Base-by-base conservation (phyloP, 2,113 vertebrate species). In the Abramis brama region DNA sequence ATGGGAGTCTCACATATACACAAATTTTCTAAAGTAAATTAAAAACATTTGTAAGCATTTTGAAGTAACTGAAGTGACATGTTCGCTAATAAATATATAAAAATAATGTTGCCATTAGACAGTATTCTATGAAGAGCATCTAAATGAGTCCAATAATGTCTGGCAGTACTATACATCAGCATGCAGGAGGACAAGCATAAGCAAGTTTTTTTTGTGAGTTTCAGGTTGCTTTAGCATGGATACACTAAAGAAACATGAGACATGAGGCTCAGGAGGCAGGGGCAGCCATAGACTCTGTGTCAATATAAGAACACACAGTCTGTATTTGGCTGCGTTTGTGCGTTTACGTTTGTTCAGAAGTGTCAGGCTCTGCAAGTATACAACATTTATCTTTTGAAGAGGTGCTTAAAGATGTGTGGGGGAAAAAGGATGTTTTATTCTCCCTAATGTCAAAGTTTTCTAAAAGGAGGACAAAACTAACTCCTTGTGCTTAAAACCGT, bases 211-310 rank as follows among this genome's bases (percentile, higher is more conserved):
- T 57, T 57, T 57, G 55, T 7, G 52, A 55, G 52, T 57, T 57
- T 57, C 2, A 3, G 19, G 55, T 57, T 57, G 19, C 10, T 62
- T 62, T 25, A 23, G 1, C 19, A 36, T 9, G 5, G 50, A 78
- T 6, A 57, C 50, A 57, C 30, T 13, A 76, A 57, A 36, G 30
- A 78, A 78, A 78, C 52, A 78, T 36, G 19, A 74, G 47, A 74
- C 23, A 74, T 47, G 5, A 45, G 5, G 17, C 19, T 78, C 52
- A 30, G 74, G 25, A 52, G 47, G 12, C 64, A 68, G 30, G 17
- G 27, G 19, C 30, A 68, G 64, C 30, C 15, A 19, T 68, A 57
- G 19, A 57, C 55, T 57, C 1, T 57, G 55, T 55, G 52, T 19
- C 55, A 57, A 57, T 23, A 19, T 36, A 36, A 36, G 64, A 68